These are phyloP conservation scores for Xiphorhynchus erythropygius DNA, from an alignment of 2,797 vertebrate genomes.

Conservation along the genomic window DNA sequence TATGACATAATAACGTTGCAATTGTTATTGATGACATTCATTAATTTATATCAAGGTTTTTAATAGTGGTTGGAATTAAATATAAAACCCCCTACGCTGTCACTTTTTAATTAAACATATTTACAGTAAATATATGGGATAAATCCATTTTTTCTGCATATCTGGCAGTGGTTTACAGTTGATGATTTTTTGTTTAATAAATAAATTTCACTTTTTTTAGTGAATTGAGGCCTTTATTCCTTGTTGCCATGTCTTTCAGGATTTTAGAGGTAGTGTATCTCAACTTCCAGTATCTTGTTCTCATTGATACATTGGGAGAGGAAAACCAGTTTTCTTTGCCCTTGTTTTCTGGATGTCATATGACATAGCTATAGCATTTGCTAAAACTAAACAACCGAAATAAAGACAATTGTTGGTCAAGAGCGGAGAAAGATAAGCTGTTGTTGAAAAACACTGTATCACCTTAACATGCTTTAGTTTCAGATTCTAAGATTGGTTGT, in stretches of 20 bases:
- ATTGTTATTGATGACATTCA: background rate
- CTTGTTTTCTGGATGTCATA: background rate
- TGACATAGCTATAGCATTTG: background rate
- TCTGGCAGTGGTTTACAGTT: accelerated
- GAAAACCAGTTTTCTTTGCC: background rate
- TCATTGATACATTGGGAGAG: background rate
- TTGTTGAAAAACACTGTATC: background rate
- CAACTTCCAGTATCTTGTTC: background rate
- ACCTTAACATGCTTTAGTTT: background rate
- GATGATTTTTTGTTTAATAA: background rate
- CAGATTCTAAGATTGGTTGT: background rate
- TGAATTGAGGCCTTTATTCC: background rate
- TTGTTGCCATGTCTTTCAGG: background rate
- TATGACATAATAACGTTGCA: background rate
- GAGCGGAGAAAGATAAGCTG: background rate
- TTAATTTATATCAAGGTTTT: background rate
- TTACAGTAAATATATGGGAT: background rate
- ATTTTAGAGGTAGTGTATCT: background rate
- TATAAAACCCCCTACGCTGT: background rate
- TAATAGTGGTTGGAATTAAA: background rate
- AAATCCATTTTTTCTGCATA: background rate
- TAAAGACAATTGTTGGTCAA: background rate
- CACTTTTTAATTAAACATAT: background rate
- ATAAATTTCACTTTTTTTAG: background rate
- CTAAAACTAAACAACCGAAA: background rate